phyloP scores from a whole-genome alignment of 2,113 vertebrate genomes.

The Pipra filicauda region DNA sequence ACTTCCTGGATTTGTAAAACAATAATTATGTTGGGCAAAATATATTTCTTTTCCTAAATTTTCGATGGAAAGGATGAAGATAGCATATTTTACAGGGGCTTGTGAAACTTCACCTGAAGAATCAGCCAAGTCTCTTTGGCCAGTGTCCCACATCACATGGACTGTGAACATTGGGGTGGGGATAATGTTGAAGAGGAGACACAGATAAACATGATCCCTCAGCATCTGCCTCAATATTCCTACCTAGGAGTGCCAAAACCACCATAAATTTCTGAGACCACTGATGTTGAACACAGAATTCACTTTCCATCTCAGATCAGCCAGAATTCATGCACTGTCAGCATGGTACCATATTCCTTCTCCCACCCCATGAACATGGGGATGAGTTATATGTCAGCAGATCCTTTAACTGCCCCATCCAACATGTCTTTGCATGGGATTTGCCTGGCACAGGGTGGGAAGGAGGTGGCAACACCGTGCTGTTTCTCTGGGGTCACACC shows the following conservation, averaged over 20 bases:
- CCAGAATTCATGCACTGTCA: fast-evolving
- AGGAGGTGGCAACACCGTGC: background rate
- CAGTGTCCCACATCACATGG: background rate
- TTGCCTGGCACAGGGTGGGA: background rate
- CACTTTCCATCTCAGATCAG: background rate
- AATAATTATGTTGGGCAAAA: background rate
- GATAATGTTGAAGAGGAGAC: background rate
- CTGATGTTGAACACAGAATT: background rate
- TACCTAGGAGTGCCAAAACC: background rate
- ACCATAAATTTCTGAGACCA: background rate
- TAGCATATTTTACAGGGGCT: fast-evolving
- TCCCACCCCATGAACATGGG: fast-evolving
- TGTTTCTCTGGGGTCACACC: background rate
- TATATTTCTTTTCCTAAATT: background rate
- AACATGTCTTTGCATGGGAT: background rate
- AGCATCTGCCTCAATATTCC: background rate
- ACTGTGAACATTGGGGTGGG: background rate
- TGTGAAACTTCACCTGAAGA: background rate
- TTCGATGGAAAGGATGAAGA: background rate
- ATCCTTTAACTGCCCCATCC: background rate
- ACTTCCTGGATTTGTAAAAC: background rate
- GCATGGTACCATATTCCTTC: background rate
- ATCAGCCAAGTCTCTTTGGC: background rate
- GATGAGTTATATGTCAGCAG: background rate
- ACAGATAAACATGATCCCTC: background rate